These are phyloP conservation scores for Mus pahari DNA, from an alignment of 2,113 vertebrate genomes.

Conservation along the genomic window DNA sequence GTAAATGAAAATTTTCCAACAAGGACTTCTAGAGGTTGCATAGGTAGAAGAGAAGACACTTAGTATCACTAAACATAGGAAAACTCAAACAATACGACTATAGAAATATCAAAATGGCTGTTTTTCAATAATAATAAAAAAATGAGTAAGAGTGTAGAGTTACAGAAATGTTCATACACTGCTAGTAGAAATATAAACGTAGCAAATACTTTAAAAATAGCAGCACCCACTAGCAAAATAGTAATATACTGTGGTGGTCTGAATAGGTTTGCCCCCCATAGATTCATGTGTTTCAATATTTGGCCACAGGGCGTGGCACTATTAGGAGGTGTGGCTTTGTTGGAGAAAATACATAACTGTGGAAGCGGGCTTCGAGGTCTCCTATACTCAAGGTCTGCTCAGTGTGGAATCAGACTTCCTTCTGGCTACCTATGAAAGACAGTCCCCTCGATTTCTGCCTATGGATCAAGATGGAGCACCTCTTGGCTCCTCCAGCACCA, in stretches of 20 bases:
- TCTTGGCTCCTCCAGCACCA: too few species aligned
- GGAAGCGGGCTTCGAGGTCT: too few species aligned
- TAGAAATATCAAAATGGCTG: conserved; percentile 29
- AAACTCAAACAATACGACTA: neutral
- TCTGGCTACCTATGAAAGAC: too few species aligned
- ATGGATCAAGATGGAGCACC: too few species aligned
- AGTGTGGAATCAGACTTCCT: too few species aligned
- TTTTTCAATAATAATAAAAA: neutral
- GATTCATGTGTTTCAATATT: too few species aligned
- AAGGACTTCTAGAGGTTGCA: neutral
- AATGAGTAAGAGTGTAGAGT: neutral
- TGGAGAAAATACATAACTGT: too few species aligned
- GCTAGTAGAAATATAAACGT: neutral
- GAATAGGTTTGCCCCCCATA: too few species aligned
- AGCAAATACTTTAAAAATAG: neutral
- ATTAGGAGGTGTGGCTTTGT: too few species aligned
- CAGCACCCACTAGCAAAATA: neutral
- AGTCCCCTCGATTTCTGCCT: too few species aligned
- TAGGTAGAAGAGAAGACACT: neutral
- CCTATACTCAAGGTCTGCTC: too few species aligned
- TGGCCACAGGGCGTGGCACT: too few species aligned
- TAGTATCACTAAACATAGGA: neutral
- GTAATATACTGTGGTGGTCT: neutral
- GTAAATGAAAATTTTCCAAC: neutral
- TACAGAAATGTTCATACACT: neutral